Conservation (phyloP, 2,797 vertebrate genomes). For the Vipera latastei region DNA sequence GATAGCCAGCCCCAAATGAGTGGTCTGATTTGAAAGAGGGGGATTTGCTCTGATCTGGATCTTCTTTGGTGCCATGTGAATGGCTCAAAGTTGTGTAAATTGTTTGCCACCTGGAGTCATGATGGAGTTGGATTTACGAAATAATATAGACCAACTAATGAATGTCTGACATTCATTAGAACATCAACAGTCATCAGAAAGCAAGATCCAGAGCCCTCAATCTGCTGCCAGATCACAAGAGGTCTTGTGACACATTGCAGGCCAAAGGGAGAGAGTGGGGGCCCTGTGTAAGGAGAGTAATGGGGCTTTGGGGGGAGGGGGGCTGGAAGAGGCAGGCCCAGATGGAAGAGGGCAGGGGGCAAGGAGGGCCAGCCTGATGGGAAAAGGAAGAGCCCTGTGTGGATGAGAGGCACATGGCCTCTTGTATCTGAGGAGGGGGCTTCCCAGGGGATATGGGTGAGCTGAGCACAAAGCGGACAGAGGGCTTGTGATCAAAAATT, state of each 20-base stretch:
- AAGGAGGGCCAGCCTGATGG: not conserved
- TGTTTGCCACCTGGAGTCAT: not conserved
- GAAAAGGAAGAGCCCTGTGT: not conserved
- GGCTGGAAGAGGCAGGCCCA: accelerated
- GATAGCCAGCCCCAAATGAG: not conserved
- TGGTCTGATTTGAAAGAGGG: not conserved
- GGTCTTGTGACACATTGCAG: too few species aligned
- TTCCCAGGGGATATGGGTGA: slow-evolving; percentile 42
- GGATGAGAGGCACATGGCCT: not conserved
- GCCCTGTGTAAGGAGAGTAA: not conserved
- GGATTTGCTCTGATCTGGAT: not conserved
- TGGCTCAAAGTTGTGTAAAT: not conserved
- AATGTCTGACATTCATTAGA: not conserved
- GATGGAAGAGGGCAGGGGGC: accelerated
- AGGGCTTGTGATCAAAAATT: slow-evolving; percentile 70
- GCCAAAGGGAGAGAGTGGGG: not conserved
- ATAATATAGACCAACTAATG: not conserved
- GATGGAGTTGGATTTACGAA: not conserved
- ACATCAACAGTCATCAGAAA: not conserved
- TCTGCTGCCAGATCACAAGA: not conserved
- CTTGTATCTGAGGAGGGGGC: slow-evolving; percentile 1
- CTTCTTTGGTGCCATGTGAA: not conserved
- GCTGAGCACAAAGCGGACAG: slow-evolving; percentile 28
- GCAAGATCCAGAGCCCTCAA: not conserved
- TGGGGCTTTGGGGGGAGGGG: not conserved